Conservation (phyloP, 2,113 vertebrate species). For the Tetrao urogallus region DNA sequence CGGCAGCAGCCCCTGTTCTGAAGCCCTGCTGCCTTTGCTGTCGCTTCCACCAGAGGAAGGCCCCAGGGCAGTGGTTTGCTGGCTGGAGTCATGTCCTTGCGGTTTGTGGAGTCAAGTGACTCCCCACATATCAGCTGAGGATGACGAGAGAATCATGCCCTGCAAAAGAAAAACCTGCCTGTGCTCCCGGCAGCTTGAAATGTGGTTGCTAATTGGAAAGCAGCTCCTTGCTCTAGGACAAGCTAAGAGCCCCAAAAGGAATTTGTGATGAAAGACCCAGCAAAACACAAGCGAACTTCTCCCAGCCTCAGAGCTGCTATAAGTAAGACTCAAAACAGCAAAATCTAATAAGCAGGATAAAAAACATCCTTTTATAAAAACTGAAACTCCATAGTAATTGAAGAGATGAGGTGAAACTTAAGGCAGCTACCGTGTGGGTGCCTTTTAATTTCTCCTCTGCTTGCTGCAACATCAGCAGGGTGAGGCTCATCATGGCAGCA, state of each 20-base stretch:
- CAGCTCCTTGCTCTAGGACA: neutral
- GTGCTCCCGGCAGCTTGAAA: neutral
- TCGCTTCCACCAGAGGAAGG: neutral
- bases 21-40: neutral
- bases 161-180: neutral
- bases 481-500: neutral
- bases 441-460: neutral
- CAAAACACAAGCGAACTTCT: neutral
- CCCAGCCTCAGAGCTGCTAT: neutral
- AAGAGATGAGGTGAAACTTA: neutral
- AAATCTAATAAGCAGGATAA: neutral
- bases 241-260: neutral
- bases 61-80: neutral
- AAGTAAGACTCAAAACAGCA: neutral
- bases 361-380: neutral
- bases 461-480: neutral
- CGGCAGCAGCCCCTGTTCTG: neutral
- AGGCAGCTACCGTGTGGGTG: neutral
- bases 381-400: neutral
- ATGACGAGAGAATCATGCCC: neutral
- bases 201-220: neutral
- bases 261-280: neutral
- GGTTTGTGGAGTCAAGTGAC: constrained; percentile 7
- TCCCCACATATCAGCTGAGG: neutral
- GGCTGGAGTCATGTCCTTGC: neutral